Conservation (phyloP, 2,113 vertebrate genomes). For the Aleadryas rufinucha region DNA sequence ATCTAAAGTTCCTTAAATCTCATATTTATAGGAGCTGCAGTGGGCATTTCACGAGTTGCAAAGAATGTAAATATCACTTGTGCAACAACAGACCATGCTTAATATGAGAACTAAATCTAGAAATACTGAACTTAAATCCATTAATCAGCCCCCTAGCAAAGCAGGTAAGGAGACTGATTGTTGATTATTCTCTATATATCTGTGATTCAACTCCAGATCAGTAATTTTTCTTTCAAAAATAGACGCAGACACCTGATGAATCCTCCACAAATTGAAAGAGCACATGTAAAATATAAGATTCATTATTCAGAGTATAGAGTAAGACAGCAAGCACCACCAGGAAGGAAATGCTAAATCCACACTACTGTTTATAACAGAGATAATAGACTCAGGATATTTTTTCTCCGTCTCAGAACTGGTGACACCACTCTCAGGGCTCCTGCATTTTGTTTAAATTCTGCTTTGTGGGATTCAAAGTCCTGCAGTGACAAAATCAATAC, state of each 20-base stretch:
- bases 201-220: background rate
- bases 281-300: background rate
- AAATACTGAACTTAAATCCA: background rate
- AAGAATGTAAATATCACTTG: background rate
- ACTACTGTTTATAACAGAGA: background rate
- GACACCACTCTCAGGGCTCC: background rate
- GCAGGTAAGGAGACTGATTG: background rate
- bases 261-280: background rate
- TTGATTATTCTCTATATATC: background rate
- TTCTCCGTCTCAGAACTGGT: background rate
- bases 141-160: background rate
- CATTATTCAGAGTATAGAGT: background rate
- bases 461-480: background rate
- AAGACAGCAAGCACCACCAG: background rate
- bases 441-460: background rate
- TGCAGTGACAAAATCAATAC: constrained; percentile 18
- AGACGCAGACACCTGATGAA: background rate
- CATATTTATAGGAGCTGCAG: background rate
- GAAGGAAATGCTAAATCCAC: background rate
- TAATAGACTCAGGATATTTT: background rate
- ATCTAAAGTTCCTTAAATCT: background rate
- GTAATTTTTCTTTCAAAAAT: background rate
- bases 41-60: background rate
- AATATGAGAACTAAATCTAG: background rate
- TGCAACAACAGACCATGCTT: background rate